Evolutionary conservation across 2,797 vertebrate species (phyloP), one percentile per base, ranked within the genome.

Genomic region (Ispidina picta): DNA sequence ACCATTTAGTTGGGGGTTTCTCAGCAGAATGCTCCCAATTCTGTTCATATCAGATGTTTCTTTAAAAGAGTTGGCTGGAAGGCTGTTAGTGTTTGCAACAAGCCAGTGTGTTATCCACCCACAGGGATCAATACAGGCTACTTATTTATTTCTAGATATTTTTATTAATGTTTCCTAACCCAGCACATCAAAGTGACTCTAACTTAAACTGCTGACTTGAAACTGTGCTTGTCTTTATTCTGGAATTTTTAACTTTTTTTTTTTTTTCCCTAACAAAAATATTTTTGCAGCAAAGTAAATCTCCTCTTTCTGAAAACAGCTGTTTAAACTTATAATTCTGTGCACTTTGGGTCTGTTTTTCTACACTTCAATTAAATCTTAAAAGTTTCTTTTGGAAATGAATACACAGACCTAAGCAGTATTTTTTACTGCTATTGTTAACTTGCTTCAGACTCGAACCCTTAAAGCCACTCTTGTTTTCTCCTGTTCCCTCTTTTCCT

Each of bases 281-380:
- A 92, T 88, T 95, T 95, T 90, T 93, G 22, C 16, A 83, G 56
- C 11, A 56, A 85, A 90, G 62, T 19, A 60, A 75, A 89, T 60
- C 49, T 87, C 39, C 37, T 91, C 12, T 75, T 86, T 70, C 37
- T 68, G 49, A 73, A 81, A 93, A 51, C 86, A 96, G 93, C 85
- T 96, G 86, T 90, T 87, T 81, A 88, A 96, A 93, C 81, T 83
- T 86, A 28, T 46, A 41, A 33, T 76, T 84, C 83, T 90, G 64
- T 35, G 28, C 59, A 37, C 19, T 82, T 82, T 44, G 18, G 46
- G 43, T 52, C 63, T 77, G 52, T 63, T 86, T 72, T 87, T 7
- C 51, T 62, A 4, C 25, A 49, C 17, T 81, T 64, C 5, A n/a
- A 35, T 93, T 76, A 82, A 69, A 78, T 35, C 41, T 63, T 72